A percentile compares a stretch with the other conserved stretches of the same genome.
Evolutionary conservation across 2,797 vertebrate genomes (phyloP).

Genomic region (Meda fulgida): DNA sequence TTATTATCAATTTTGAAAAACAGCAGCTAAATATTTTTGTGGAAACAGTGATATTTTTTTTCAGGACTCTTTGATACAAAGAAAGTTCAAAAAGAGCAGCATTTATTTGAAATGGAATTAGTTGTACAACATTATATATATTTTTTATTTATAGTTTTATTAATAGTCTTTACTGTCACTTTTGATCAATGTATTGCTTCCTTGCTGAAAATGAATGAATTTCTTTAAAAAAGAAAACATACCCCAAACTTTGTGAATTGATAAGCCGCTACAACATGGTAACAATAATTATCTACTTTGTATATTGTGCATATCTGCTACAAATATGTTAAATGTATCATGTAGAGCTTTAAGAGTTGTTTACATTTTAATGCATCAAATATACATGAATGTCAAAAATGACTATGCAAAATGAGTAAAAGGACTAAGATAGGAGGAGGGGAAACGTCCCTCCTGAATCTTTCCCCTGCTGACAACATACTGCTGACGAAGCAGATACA

Average conservation of each 20-base stretch:
- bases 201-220: too few relatives aligned
- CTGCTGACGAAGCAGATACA: background rate
- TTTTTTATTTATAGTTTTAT: too few relatives aligned
- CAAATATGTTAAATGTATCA: background rate
- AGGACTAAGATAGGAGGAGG: background rate
- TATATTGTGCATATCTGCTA: too few relatives aligned
- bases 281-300: background rate
- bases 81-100: background rate
- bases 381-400: background rate
- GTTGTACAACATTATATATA: background rate
- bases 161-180: background rate
- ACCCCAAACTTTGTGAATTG: background rate
- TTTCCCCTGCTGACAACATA: constrained; percentile 23
- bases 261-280: background rate
- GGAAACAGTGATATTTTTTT: background rate
- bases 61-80: background rate
- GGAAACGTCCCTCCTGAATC: background rate
- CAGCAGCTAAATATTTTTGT: background rate
- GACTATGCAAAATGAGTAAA: background rate
- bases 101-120: background rate
- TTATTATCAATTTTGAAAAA: background rate
- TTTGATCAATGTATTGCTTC: too few relatives aligned
- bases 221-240: background rate
- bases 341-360: background rate
- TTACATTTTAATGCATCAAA: background rate